A percentile compares a stretch with the other conserved stretches of the same genome.
These are phyloP conservation scores for Ichneumon xanthorius DNA, from an alignment of 2,888 invertebrate genomes.

Conservation along the genomic window DNA sequence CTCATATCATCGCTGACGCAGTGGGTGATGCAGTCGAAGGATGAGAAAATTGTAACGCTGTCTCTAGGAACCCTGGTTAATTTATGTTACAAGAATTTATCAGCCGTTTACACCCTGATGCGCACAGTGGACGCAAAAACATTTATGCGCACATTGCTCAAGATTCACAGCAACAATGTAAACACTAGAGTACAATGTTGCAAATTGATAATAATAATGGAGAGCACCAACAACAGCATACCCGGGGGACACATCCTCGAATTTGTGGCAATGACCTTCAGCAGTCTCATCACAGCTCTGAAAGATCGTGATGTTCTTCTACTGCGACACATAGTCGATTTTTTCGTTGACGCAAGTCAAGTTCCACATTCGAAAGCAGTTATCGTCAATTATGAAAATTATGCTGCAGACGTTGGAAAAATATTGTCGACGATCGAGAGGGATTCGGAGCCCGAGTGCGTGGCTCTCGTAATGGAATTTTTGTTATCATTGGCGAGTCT, in stretches of 20 bases:
- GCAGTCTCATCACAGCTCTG: constrained; percentile 85
- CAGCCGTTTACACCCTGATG: constrained; percentile 90
- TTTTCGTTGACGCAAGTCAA: constrained; percentile 86
- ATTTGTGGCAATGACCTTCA: constrained; percentile 85
- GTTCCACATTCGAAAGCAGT: constrained; percentile 80
- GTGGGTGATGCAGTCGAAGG: constrained; percentile 87
- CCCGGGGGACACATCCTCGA: constrained; percentile 85
- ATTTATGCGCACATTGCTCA: constrained; percentile 88
- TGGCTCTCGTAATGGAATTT: constrained; percentile 86
- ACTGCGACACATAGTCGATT: constrained; percentile 86
- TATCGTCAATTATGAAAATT: constrained; percentile 81
- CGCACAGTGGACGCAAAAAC: constrained; percentile 90
- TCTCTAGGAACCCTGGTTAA: constrained; percentile 91
- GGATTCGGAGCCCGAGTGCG: constrained; percentile 85
- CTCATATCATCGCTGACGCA: constrained; percentile 89
- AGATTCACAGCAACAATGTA: constrained; percentile 85
- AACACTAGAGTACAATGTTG: constrained; percentile 86
- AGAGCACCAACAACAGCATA: constrained; percentile 85
- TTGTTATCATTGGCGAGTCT: constrained; percentile 85
- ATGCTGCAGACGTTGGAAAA: constrained; percentile 82
- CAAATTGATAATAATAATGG: constrained; percentile 86
- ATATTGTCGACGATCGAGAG: constrained; percentile 82
- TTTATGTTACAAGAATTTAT: constrained; percentile 92
- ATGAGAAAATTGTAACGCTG: constrained; percentile 85
- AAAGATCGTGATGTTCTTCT: constrained; percentile 84